A percentile compares a stretch with the other conserved stretches of the same genome.
Evolutionary conservation across 2,113 vertebrate species (phyloP).

Genomic region (Semnornis frantzii): DNA sequence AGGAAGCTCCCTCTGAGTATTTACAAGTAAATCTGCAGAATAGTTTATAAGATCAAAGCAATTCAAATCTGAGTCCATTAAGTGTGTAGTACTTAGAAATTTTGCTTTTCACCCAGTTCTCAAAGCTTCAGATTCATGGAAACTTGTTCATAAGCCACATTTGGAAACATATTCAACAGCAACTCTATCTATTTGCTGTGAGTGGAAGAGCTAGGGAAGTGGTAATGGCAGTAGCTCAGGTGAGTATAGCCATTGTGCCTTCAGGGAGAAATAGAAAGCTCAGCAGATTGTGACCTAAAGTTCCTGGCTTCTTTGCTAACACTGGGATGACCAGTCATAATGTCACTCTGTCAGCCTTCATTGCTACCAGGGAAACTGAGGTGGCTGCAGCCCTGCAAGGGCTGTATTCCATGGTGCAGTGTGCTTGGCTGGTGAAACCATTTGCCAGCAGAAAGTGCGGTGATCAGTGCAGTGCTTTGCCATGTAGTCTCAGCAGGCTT

Average conservation of each 20-base stretch:
- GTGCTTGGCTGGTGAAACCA: not conserved
- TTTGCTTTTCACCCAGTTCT: not conserved
- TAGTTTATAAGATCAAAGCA: not conserved
- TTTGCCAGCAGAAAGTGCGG: not conserved
- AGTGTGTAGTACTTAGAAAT: not conserved
- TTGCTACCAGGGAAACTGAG: not conserved
- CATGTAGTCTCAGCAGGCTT: not conserved
- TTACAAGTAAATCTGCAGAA: not conserved
- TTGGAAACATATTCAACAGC: not conserved
- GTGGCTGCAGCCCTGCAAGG: not conserved
- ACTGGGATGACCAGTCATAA: not conserved
- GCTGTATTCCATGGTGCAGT: not conserved
- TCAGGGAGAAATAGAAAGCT: not conserved
- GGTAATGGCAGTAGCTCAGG: not conserved
- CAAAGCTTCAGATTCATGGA: not conserved
- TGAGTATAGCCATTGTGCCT: not conserved
- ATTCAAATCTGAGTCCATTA: not conserved
- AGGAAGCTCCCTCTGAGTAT: not conserved
- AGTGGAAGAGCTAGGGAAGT: not conserved
- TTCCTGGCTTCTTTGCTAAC: not conserved
- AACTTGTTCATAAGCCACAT: not conserved
- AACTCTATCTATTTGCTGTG: not conserved
- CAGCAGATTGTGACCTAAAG: not conserved
- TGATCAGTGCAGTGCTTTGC: not conserved
- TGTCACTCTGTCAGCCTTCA: not conserved